Conservation (phyloP, 1,140 invertebrate genomes). For the Musca domestica region DNA sequence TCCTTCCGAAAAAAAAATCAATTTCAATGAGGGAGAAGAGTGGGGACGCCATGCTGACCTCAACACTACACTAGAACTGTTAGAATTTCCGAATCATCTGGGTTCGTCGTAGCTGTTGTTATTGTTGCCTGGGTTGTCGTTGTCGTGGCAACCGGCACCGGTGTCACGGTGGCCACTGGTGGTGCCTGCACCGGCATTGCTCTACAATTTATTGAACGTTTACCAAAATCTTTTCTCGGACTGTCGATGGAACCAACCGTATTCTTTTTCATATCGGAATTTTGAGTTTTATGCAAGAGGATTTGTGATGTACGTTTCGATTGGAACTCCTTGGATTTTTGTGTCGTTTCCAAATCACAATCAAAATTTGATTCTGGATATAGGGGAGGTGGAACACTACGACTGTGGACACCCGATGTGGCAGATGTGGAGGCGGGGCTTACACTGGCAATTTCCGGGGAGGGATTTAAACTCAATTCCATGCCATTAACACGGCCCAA, state of each 20-base stretch:
- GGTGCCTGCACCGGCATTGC: constrained; percentile 46
- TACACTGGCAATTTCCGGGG: constrained; percentile 52
- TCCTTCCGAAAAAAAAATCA: too few relatives aligned
- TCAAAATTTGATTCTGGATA: constrained; percentile 56
- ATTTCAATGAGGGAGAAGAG: not conserved
- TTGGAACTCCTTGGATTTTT: constrained; percentile 28
- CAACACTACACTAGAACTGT: constrained; percentile 58
- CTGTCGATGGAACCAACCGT: constrained; percentile 71
- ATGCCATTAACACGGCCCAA: constrained; percentile 49
- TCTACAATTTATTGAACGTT: constrained; percentile 59
- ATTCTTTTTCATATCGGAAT: constrained; percentile 74
- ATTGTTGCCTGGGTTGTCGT: too few relatives aligned
- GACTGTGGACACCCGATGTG: constrained; percentile 61
- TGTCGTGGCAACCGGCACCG: constrained; percentile 16
- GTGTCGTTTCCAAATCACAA: constrained; percentile 41
- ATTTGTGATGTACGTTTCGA: constrained; percentile 60
- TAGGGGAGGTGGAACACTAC: constrained; percentile 55
- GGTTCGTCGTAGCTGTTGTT: not conserved
- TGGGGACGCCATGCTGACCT: not conserved
- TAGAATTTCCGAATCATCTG: constrained; percentile 56
- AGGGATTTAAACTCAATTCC: constrained; percentile 59
- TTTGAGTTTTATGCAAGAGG: constrained; percentile 70
- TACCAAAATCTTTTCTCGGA: constrained; percentile 74
- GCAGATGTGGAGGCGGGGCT: constrained; percentile 52
- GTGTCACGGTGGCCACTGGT: constrained; percentile 30